Evolutionary conservation across 2,888 invertebrate genomes (phyloP).

Genomic region (Drosophila anomalata): DNA sequence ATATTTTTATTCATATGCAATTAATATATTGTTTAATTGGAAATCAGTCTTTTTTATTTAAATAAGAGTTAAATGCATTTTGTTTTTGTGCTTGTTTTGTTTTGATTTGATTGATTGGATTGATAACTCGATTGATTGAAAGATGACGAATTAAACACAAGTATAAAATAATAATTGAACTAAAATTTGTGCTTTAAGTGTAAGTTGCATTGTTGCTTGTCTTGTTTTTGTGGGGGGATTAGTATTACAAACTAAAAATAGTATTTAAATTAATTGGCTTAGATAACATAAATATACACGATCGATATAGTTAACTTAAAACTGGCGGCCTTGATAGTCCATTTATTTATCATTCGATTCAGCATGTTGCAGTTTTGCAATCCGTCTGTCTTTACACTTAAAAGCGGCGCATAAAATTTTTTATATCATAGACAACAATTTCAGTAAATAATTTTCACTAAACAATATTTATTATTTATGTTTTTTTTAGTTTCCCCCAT

Average conservation of each 20-base stretch:
- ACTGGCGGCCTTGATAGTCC: slow-evolving; percentile 10
- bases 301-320: slow-evolving; percentile 49
- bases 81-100: slow-evolving; percentile 62
- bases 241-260: slow-evolving; percentile 47
- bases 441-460: slow-evolving; percentile 58
- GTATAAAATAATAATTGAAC: slow-evolving; percentile 59
- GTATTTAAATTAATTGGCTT: slow-evolving; percentile 46
- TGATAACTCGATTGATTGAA: slow-evolving; percentile 37
- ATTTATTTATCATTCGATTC: slow-evolving; percentile 1
- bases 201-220: slow-evolving; percentile 71
- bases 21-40: slow-evolving; percentile 81
- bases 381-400: slow-evolving; percentile 49
- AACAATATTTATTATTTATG: slow-evolving; percentile 47
- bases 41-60: slow-evolving; percentile 84
- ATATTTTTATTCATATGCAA: slow-evolving; percentile 63
- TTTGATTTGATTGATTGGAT: slow-evolving; percentile 34
- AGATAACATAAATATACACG: slow-evolving; percentile 49
- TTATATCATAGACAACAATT: slow-evolving; percentile 72
- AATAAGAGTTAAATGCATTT: slow-evolving; percentile 78
- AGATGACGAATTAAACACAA: slow-evolving; percentile 32
- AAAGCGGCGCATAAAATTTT: slow-evolving; percentile 65
- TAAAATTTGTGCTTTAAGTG: slow-evolving; percentile 58
- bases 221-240: slow-evolving; percentile 50
- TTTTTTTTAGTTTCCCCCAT: slow-evolving; percentile 2
- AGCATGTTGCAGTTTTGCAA: slow-evolving; percentile 4